Conservation (phyloP, 2,888 invertebrate species). For the Prenolepis imparis region DNA sequence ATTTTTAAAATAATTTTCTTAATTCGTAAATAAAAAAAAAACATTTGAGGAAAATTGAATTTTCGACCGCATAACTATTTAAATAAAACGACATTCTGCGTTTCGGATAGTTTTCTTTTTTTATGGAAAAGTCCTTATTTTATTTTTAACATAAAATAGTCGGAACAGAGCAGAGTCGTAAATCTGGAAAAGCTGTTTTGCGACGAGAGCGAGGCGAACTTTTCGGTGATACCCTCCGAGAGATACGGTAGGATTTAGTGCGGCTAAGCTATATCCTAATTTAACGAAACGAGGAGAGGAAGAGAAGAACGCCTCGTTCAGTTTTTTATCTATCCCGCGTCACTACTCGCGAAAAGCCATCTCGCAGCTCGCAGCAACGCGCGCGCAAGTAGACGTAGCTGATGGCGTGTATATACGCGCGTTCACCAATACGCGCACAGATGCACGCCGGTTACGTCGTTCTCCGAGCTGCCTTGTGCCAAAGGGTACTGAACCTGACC, state of each 20-base stretch:
- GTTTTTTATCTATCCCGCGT: slow-evolving; percentile 60
- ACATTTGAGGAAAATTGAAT: not conserved
- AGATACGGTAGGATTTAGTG: not conserved
- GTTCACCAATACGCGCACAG: slow-evolving; percentile 59
- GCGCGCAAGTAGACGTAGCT: slow-evolving; percentile 45
- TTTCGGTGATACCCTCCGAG: not conserved
- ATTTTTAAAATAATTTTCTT: too few relatives aligned
- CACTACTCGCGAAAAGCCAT: slow-evolving; percentile 57
- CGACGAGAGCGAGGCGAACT: not conserved
- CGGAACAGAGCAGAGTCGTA: not conserved
- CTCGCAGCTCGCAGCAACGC: slow-evolving; percentile 21
- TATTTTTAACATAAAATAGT: not conserved
- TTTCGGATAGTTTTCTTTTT: not conserved
- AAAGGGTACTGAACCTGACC: slow-evolving; percentile 86
- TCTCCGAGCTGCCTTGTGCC: slow-evolving; percentile 77
- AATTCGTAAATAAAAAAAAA: too few relatives aligned
- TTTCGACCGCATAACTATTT: not conserved
- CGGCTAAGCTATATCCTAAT: slow-evolving; percentile 28
- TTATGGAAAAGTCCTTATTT: not conserved
- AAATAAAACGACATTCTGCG: not conserved
- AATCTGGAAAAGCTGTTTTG: not conserved
- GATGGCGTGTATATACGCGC: slow-evolving; percentile 57
- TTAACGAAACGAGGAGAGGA: slow-evolving; percentile 31
- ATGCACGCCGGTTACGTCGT: slow-evolving; percentile 64
- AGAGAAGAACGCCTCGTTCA: slow-evolving; percentile 49